Conservation (phyloP, 2,888 invertebrate genomes). For the Blera fallax region DNA sequence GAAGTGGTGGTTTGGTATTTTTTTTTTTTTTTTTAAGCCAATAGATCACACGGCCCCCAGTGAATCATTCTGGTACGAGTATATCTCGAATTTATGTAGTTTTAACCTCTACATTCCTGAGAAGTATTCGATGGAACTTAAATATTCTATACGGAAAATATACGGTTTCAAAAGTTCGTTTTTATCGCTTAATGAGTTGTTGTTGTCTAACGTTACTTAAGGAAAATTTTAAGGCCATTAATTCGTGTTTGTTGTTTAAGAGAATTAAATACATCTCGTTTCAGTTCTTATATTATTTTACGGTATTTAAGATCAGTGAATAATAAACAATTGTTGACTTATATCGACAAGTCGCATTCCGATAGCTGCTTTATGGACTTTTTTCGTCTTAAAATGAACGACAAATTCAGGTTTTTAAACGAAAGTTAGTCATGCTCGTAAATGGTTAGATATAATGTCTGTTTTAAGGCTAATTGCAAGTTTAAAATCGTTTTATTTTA, state of each 20-base stretch:
- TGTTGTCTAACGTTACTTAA: neutral
- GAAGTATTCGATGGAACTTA: neutral
- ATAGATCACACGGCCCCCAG: neutral
- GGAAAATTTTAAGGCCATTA: neutral
- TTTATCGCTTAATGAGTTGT: neutral
- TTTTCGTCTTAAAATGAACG: too few relatives aligned
- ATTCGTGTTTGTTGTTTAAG: neutral
- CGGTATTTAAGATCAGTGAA: neutral
- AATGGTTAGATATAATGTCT: too few relatives aligned
- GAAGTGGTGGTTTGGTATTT: neutral
- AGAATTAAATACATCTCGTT: neutral
- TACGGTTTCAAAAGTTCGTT: neutral
- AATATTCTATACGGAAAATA: neutral
- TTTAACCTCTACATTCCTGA: slow-evolving; percentile 1
- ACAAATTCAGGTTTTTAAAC: too few relatives aligned
- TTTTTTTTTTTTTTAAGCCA: neutral
- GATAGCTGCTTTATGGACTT: too few relatives aligned
- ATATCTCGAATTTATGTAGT: neutral
- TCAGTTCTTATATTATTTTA: neutral
- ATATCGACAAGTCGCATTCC: too few relatives aligned
- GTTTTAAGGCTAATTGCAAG: too few relatives aligned
- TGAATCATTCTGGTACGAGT: neutral
- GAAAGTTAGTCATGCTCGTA: too few relatives aligned
- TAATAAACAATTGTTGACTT: too few relatives aligned
- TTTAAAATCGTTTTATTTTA: too few relatives aligned